A percentile compares a stretch with the other conserved stretches of the same genome.
Evolutionary conservation across 2,797 vertebrate genomes (phyloP).

Genomic region (Paedocypris micromegethes): DNA sequence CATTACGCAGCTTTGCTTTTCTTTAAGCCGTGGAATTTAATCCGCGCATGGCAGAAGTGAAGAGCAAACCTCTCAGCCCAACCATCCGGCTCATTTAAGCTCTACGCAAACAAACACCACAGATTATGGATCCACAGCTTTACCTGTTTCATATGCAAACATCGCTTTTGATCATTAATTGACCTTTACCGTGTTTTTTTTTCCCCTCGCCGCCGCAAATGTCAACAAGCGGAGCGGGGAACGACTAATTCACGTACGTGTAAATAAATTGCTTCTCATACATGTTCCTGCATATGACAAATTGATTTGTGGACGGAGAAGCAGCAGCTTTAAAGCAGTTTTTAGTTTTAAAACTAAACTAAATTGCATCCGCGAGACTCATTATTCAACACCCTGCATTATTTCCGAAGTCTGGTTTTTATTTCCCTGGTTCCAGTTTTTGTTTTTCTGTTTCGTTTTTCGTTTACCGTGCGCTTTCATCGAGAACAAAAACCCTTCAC

Average conservation of each 20-base stretch:
- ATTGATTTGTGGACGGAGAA: slow-evolving; percentile 60
- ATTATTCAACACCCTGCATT: slow-evolving; percentile 70
- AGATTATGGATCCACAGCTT: slow-evolving; percentile 62
- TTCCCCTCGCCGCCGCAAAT: slow-evolving; percentile 55
- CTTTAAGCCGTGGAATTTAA: too few relatives aligned
- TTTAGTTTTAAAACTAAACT: slow-evolving; percentile 41
- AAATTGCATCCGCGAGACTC: slow-evolving; percentile 42
- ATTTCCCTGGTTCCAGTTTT: slow-evolving; percentile 54
- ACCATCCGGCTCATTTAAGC: neutral
- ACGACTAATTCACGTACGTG: slow-evolving; percentile 70
- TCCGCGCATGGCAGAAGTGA: too few relatives aligned
- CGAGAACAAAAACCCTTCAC: slow-evolving; percentile 5
- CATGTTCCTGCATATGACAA: slow-evolving; percentile 69
- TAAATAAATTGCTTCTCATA: slow-evolving; percentile 73
- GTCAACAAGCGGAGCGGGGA: slow-evolving; percentile 69
- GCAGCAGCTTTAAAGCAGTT: slow-evolving; percentile 32
- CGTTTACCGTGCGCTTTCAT: slow-evolving; percentile 20
- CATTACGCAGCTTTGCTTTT: too few relatives aligned
- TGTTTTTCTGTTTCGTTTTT: slow-evolving; percentile 9
- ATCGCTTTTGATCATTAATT: slow-evolving; percentile 71
- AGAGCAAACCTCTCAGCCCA: too few relatives aligned
- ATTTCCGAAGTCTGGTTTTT: slow-evolving; percentile 47
- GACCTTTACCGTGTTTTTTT: slow-evolving; percentile 52
- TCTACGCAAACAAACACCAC: slow-evolving; percentile 40
- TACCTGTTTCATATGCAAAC: slow-evolving; percentile 66